These are phyloP conservation scores for Bombus huntii DNA, from an alignment of 1,140 invertebrate species.

Conservation along the genomic window DNA sequence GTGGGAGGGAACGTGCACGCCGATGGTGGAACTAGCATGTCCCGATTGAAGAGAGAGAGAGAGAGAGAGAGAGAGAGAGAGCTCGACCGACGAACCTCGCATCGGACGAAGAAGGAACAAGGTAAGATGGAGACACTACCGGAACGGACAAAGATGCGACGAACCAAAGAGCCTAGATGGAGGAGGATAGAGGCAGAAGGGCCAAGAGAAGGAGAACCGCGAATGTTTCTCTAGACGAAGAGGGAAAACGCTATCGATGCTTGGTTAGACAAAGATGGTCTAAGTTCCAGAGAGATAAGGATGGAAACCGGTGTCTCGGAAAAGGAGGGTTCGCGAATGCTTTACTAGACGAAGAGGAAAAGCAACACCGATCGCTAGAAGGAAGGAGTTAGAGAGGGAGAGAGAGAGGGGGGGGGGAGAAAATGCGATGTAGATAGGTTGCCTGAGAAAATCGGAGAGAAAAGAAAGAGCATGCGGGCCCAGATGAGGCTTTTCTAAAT, in stretches of 20 bases:
- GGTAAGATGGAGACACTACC: slow-evolving; percentile 33
- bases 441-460: slow-evolving; percentile 1
- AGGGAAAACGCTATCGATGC: not conserved
- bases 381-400: not conserved
- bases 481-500: not conserved
- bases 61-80: not conserved
- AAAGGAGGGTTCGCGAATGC: slow-evolving; percentile 21
- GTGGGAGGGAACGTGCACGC: slow-evolving; percentile 2
- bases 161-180: slow-evolving; percentile 68
- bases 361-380: slow-evolving; percentile 15
- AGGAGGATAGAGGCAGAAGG: slow-evolving; percentile 71
- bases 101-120: not conserved
- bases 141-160: slow-evolving; percentile 68
- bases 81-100: not conserved
- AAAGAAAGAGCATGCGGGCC: slow-evolving; percentile 48
- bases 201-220: slow-evolving; percentile 60
- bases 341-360: slow-evolving; percentile 24
- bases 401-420: slow-evolving; percentile 51
- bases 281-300: not conserved
- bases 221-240: slow-evolving; percentile 23
- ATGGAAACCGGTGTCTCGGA: slow-evolving; percentile 72
- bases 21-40: slow-evolving; percentile 12
- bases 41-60: not conserved
- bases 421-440: slow-evolving; percentile 43
- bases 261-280: not conserved